Percentiles rank a stretch among this genome's conserved stretches.
Evolutionary conservation across 2,113 vertebrate genomes (phyloP).

Genomic region (Gavialis gangeticus): DNA sequence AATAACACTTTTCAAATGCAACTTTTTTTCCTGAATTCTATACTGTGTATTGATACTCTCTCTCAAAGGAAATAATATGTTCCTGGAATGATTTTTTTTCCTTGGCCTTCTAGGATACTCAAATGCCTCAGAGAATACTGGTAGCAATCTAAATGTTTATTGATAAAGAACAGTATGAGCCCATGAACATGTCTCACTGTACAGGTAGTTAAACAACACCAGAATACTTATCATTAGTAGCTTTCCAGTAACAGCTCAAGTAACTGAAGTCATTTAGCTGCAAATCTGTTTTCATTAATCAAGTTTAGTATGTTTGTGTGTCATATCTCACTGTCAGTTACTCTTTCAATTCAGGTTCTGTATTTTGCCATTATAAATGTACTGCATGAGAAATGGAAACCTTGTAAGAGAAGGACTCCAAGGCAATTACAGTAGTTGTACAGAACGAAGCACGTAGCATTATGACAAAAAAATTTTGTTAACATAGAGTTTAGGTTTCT

Average conservation of each 20-base stretch:
- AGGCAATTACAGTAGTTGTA: slow-evolving; percentile 72
- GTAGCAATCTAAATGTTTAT: not conserved
- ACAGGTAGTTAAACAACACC: not conserved
- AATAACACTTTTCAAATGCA: not conserved
- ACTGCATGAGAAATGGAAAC: slow-evolving; percentile 54
- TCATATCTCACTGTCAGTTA: not conserved
- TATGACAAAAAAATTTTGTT: slow-evolving; percentile 43
- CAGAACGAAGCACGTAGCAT: slow-evolving; percentile 54
- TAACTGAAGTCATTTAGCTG: not conserved
- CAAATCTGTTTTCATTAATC: not conserved
- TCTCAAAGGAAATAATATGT: not conserved
- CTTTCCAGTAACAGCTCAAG: not conserved
- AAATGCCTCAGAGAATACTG: not conserved
- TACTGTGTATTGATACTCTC: not conserved
- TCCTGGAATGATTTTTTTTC: not conserved
- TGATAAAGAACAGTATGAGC: not conserved
- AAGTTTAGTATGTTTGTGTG: not conserved
- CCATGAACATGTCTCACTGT: not conserved
- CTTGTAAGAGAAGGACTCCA: slow-evolving; percentile 69
- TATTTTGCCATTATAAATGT: slow-evolving; percentile 57
- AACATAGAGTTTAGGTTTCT: slow-evolving; percentile 30
- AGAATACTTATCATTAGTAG: not conserved
- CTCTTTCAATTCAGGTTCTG: not conserved
- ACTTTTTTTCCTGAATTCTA: not conserved
- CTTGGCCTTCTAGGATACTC: not conserved